A percentile compares a stretch with the other conserved stretches of the same genome.
These are phyloP conservation scores for Pungitius pungitius DNA, from an alignment of 2,113 vertebrate genomes.

Conservation along the genomic window DNA sequence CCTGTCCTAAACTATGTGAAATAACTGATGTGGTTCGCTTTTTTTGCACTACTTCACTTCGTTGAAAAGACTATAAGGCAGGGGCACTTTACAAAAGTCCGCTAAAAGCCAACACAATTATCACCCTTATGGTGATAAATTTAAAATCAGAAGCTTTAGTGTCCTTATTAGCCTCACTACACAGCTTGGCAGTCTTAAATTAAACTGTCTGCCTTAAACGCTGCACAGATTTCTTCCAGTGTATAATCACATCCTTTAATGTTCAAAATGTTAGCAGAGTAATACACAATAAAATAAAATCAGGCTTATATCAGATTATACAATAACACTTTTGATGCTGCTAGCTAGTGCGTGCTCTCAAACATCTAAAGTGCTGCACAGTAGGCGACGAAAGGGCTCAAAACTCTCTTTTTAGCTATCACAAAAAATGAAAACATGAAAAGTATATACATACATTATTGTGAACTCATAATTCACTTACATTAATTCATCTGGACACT, in stretches of 20 bases:
- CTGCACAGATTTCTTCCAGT: neutral
- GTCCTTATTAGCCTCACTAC: too few species aligned
- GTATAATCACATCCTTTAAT: neutral
- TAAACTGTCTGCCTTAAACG: neutral
- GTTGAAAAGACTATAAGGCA: neutral
- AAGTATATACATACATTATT: neutral
- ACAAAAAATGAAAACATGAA: neutral
- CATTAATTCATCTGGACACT: slow-evolving; percentile 13
- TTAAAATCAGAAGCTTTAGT: neutral
- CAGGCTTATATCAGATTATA: neutral
- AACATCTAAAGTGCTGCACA: neutral
- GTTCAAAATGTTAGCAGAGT: neutral
- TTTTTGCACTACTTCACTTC: neutral
- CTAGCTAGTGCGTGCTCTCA: too few species aligned
- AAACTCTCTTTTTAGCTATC: neutral
- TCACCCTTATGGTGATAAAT: neutral
- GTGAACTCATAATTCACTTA: slow-evolving; percentile 33
- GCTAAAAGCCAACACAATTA: neutral
- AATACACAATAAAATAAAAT: too few species aligned
- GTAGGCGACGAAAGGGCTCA: neutral
- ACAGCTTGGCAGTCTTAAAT: neutral
- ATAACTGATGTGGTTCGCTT: neutral
- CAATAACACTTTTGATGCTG: neutral
- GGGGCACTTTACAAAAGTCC: neutral
- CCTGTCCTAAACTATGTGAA: neutral